Evolutionary conservation across 2,113 vertebrate species (phyloP), one percentile per base, ranked within the genome.

Genomic region (Eira barbara): DNA sequence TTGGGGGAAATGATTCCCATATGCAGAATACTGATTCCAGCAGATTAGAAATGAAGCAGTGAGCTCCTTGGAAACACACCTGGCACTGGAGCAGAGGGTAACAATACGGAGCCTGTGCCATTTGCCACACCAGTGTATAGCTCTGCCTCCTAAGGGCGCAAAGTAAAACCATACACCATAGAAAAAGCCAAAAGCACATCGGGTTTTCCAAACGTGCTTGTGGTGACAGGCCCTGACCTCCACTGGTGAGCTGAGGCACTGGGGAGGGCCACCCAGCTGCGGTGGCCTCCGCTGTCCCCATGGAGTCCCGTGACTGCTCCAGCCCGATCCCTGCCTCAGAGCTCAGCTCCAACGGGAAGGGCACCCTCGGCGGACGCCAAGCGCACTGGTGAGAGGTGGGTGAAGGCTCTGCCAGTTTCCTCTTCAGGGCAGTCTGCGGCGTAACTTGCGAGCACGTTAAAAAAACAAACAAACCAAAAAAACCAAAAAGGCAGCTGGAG

Each of bases 121-220:
- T 27, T 20, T 29, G 2, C 23, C 2, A 3, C 0, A 0, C 17
- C 27, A 49, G 76, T 4, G 7, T 39, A 11, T 13, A 42, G 21
- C 25, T 61, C 83, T 13, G 8, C 14, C 61, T n/a, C 42, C 36
- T 36, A 13, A 47, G 0, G 34, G 23, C 2, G 17, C 49, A 55
- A 6, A 78, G 82, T 23, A 36, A 89, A 88, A 55, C 29, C 42
- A 39, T n/a, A 7, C 7, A 2, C 14, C 47, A 31, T 11, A 36
- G 47, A 63, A 25, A 87, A 61, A n/a, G 61, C 4, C 18, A 2
- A 10, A 39, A 31, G 14, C 3, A 12, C 12, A 13, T 0, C 6
- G 67, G 36, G 36, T 17, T 79, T 92, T 20, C 45, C 36, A 34
- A 78, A 57, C n/a, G 17, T 5, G 42, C 31, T 20, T 61, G n/a